Percentiles rank a stretch among this genome's conserved stretches.
Evolutionary conservation across 92 coral and sea anemone genomes (phyloP).

Genomic region (Zoanthus sociatus): DNA sequence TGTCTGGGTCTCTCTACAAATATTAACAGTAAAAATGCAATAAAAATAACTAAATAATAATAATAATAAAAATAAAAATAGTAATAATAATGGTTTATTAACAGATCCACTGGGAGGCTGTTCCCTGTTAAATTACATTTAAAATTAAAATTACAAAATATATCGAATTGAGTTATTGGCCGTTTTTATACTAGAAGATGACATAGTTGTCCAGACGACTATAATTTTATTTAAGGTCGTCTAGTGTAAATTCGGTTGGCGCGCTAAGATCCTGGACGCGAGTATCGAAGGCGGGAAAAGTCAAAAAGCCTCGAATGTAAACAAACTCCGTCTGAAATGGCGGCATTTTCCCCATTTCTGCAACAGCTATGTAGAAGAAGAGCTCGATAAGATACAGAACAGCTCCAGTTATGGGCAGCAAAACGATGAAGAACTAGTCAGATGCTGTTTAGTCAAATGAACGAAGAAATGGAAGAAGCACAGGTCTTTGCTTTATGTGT

Average conservation of each 20-base stretch:
- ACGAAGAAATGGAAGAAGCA: not conserved
- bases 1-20: not conserved
- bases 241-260: too few relatives aligned
- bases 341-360: not conserved
- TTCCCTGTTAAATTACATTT: too few relatives aligned
- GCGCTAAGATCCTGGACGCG: not conserved
- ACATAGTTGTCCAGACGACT: too few relatives aligned
- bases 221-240: too few relatives aligned
- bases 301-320: not conserved
- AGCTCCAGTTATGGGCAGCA: slow-evolving; percentile 5
- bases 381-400: not conserved
- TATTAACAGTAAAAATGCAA: too few relatives aligned
- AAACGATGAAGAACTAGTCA: not conserved
- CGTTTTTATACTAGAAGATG: too few relatives aligned
- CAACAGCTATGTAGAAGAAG: not conserved
- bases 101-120: too few relatives aligned
- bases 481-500: not conserved
- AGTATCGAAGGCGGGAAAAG: not conserved
- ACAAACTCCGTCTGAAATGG: slow-evolving; percentile 4
- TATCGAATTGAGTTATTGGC: too few relatives aligned
- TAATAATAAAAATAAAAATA: too few relatives aligned
- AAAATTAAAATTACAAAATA: too few relatives aligned
- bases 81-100: too few relatives aligned
- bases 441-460: slow-evolving; percentile 6
- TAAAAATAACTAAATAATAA: too few relatives aligned